These are phyloP conservation scores for Mycteria americana DNA, from an alignment of 2,797 vertebrate genomes.

Conservation along the genomic window DNA sequence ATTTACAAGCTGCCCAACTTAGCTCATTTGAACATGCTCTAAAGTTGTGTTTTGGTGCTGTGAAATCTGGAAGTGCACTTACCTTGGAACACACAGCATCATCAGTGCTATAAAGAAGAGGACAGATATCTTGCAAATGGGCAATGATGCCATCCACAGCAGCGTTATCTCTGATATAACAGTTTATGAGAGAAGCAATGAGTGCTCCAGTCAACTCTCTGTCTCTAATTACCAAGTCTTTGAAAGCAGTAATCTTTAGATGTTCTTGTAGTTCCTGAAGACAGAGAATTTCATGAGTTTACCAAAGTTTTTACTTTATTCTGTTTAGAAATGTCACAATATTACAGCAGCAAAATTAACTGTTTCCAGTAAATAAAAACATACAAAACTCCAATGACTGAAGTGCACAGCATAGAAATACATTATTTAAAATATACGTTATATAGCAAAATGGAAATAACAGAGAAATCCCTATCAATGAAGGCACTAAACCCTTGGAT, in stretches of 20 bases:
- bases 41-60: not conserved
- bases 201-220: conserved; percentile 92
- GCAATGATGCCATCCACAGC: conserved; percentile 92
- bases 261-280: conserved; percentile 93
- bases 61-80: not conserved
- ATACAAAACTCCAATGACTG: not conserved
- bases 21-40: not conserved
- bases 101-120: conserved; percentile 93
- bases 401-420: not conserved
- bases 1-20: not conserved
- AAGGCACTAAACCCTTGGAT: not conserved
- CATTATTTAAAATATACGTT: not conserved
- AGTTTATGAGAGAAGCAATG: conserved; percentile 92
- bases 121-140: conserved; percentile 92
- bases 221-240: conserved; percentile 91
- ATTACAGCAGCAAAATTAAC: not conserved
- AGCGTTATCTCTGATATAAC: conserved; percentile 95
- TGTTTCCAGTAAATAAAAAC: not conserved
- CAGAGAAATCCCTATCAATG: not conserved
- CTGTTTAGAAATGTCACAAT: not conserved
- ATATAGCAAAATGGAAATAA: not conserved
- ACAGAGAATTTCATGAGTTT: not conserved
- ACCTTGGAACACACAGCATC: conserved; percentile 98
- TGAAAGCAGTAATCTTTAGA: conserved; percentile 90
- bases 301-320: not conserved